phyloP scores from a whole-genome alignment of 2,888 invertebrate genomes.

The Acrobasis suavella region DNA sequence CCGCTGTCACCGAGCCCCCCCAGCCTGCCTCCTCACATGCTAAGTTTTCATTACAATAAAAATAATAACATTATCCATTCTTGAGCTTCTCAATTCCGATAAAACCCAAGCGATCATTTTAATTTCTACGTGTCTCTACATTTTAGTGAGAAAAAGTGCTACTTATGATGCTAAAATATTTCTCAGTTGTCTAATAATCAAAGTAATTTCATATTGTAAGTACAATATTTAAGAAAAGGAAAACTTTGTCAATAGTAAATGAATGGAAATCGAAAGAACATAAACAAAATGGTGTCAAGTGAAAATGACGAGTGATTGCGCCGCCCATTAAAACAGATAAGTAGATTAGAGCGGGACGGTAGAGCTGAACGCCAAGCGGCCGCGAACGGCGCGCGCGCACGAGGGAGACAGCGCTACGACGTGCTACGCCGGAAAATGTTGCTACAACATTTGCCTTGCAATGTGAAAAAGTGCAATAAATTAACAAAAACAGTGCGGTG shows the following conservation, averaged over 20 bases:
- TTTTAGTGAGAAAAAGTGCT: neutral
- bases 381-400: slow-evolving; percentile 31
- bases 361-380: slow-evolving; percentile 31
- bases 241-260: slow-evolving; percentile 21
- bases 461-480: slow-evolving; percentile 2
- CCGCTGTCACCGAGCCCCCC: slow-evolving; percentile 67
- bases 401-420: slow-evolving; percentile 45
- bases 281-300: slow-evolving; percentile 33
- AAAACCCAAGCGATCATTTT: slow-evolving; percentile 33
- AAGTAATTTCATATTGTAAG: neutral
- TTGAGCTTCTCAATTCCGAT: slow-evolving; percentile 8
- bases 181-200: neutral
- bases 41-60: slow-evolving; percentile 66
- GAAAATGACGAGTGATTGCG: slow-evolving; percentile 44
- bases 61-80: slow-evolving; percentile 48
- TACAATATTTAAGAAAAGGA: neutral
- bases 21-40: slow-evolving; percentile 43
- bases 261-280: slow-evolving; percentile 15
- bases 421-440: slow-evolving; percentile 26
- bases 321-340: slow-evolving; percentile 67
- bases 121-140: slow-evolving; percentile 17
- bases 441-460: slow-evolving; percentile 28
- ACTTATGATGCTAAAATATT: neutral
- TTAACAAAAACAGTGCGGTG: neutral
- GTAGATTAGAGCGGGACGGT: slow-evolving; percentile 60